Percentiles rank a stretch among this genome's conserved stretches.
phyloP scores from a whole-genome alignment of 2,113 vertebrate species.

The Archocentrus centrarchus region DNA sequence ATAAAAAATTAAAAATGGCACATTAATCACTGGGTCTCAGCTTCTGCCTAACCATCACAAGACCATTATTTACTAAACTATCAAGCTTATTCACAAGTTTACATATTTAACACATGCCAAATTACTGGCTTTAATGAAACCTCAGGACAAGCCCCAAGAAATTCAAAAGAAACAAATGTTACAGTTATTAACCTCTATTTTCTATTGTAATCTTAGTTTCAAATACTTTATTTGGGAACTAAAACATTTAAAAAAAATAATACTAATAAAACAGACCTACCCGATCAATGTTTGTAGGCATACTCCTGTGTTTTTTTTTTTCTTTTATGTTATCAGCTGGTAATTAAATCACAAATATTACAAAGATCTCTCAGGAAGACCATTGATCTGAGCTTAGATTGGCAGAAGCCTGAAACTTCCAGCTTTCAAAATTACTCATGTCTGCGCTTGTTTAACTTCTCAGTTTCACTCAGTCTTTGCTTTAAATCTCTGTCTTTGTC shows the following conservation, averaged over 20 bases:
- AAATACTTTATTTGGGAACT: conserved; percentile 2
- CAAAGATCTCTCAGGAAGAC: conserved; percentile 9
- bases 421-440: conserved; percentile 24
- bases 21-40: conserved; percentile 1
- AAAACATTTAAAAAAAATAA: not conserved
- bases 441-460: conserved; percentile 29
- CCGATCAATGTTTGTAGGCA: conserved; percentile 44
- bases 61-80: not conserved
- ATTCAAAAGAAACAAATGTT: not conserved
- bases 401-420: conserved; percentile 4
- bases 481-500: not conserved
- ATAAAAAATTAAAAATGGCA: not conserved
- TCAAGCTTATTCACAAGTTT: not conserved
- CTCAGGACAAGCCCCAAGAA: not conserved
- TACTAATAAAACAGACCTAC: conserved; percentile 1
- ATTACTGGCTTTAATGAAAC: not conserved
- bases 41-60: not conserved
- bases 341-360: conserved; percentile 53
- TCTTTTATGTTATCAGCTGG: not conserved
- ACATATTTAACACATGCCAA: not conserved
- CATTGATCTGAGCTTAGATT: not conserved
- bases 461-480: not conserved
- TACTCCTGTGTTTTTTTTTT: conserved; percentile 40
- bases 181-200: not conserved
- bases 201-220: not conserved